A percentile compares a stretch with the other conserved stretches of the same genome.
Evolutionary conservation across 2,113 vertebrate genomes (phyloP).

Genomic region (Forbesichthys papilliferus): DNA sequence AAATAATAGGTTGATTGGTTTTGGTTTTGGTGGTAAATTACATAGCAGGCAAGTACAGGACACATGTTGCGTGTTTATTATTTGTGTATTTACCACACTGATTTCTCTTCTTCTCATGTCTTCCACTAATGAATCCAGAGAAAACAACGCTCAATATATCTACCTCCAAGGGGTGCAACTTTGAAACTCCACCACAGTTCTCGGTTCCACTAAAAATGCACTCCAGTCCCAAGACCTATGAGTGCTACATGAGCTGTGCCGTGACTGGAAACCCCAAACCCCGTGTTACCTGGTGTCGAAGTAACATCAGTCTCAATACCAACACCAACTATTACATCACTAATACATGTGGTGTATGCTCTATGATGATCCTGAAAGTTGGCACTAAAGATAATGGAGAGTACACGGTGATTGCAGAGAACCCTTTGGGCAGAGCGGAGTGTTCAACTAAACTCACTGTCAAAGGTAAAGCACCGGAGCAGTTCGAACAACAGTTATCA

Average conservation of each 20-base stretch:
- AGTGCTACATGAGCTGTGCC: constrained; percentile 87
- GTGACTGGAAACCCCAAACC: constrained; percentile 81
- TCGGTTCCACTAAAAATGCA: constrained; percentile 78
- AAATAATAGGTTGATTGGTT: too few relatives aligned
- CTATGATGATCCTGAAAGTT: constrained; percentile 79
- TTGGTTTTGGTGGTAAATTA: too few relatives aligned
- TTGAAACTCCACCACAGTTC: constrained; percentile 76
- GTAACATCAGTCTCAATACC: constrained; percentile 76
- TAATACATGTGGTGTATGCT: constrained; percentile 85
- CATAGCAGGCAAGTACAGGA: too few relatives aligned
- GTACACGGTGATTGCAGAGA: constrained; percentile 81
- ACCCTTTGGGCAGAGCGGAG: constrained; percentile 73
- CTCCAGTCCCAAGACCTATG: constrained; percentile 76
- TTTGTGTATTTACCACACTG: background rate
- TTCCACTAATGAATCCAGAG: constrained; percentile 58
- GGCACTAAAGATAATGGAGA: constrained; percentile 77
- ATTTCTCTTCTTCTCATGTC: background rate
- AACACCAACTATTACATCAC: constrained; percentile 76
- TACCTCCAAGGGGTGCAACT: constrained; percentile 64
- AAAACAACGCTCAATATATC: constrained; percentile 59
- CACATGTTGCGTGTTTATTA: background rate
- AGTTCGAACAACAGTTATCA: background rate
- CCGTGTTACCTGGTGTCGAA: constrained; percentile 82
- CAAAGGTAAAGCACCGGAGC: constrained; percentile 66
- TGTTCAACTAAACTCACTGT: constrained; percentile 80